Evolutionary conservation across 2,113 vertebrate species (phyloP).

Genomic region (Albula glossodonta): DNA sequence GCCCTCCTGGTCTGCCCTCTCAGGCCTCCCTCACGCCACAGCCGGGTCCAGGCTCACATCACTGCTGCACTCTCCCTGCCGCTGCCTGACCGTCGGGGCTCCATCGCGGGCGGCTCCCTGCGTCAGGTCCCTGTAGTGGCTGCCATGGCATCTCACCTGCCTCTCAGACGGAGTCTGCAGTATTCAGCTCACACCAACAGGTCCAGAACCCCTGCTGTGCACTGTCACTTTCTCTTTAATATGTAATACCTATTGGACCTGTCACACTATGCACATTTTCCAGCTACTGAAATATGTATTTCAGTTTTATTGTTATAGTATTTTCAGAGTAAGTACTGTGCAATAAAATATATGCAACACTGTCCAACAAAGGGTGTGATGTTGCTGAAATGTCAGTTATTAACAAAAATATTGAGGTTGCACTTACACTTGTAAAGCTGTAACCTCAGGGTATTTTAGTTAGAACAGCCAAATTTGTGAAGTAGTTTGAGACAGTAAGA

Average conservation of each 20-base stretch:
- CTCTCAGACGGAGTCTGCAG: too few relatives aligned
- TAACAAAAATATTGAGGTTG: background rate
- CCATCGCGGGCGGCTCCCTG: background rate
- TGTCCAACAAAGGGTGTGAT: background rate
- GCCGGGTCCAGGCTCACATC: background rate
- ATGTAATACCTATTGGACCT: too few relatives aligned
- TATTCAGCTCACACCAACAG: background rate
- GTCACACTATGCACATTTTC: background rate
- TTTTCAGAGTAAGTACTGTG: background rate
- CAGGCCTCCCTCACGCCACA: background rate
- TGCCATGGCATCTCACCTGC: too few relatives aligned
- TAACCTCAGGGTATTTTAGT: background rate
- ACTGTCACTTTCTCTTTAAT: too few relatives aligned
- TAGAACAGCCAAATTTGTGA: background rate
- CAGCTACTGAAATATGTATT: too few relatives aligned
- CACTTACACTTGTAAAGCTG: background rate
- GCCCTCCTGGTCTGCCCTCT: background rate
- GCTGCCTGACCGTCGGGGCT: background rate
- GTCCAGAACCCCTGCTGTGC: background rate
- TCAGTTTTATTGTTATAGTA: too few relatives aligned
- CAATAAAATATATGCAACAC: background rate
- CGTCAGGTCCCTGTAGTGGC: background rate
- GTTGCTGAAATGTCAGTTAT: background rate
- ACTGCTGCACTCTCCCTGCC: conserved; percentile 1
- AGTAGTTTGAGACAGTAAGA: background rate